Evolutionary conservation across 2,888 invertebrate genomes (phyloP).

Genomic region (Drosophila ezoana): DNA sequence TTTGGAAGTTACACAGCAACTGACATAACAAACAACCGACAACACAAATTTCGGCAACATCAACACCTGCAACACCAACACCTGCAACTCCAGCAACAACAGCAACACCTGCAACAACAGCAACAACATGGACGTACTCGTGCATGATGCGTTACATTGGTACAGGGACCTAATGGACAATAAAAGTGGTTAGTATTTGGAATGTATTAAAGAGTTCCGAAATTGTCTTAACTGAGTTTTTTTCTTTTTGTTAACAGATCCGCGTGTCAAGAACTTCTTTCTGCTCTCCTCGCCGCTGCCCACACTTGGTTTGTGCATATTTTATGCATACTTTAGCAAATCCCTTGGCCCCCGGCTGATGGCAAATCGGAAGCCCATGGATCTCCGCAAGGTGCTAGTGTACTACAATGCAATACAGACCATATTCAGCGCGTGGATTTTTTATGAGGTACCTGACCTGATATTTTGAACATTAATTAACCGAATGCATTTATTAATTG

Average conservation of each 20-base stretch:
- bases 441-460: constrained; percentile 90
- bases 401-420: constrained; percentile 96
- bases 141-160: constrained; percentile 86
- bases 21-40: neutral
- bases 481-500: neutral
- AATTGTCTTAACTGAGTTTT: neutral
- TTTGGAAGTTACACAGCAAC: neutral
- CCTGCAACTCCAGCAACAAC: constrained; percentile 1
- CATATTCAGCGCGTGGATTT: constrained; percentile 95
- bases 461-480: neutral
- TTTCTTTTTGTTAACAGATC: constrained; percentile 87
- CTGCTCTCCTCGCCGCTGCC: constrained; percentile 96
- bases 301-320: constrained; percentile 92
- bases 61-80: too few species aligned
- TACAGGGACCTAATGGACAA: constrained; percentile 91
- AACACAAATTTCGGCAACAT: neutral
- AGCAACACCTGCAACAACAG: constrained; percentile 5
- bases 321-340: constrained; percentile 93
- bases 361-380: constrained; percentile 95
- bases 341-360: constrained; percentile 93
- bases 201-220: neutral
- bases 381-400: constrained; percentile 91
- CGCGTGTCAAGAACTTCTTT: constrained; percentile 94
- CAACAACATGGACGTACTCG: constrained; percentile 72
- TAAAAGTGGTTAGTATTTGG: constrained; percentile 88